These are phyloP conservation scores for Drosophila hydei DNA, from an alignment of 1,140 invertebrate genomes.

Conservation along the genomic window DNA sequence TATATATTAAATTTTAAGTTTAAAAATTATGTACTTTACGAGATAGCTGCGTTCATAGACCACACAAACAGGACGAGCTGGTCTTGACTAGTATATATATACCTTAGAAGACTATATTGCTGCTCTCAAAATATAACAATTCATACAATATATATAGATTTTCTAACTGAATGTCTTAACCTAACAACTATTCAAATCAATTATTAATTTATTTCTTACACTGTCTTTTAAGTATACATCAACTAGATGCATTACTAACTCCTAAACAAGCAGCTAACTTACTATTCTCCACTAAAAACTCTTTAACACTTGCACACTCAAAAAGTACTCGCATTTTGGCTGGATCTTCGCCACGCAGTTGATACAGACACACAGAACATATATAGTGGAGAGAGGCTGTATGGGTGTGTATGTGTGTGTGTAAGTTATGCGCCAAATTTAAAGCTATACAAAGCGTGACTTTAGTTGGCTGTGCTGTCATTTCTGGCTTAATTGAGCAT, in stretches of 20 bases:
- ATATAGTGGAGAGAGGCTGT: background rate
- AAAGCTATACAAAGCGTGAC: slow-evolving; percentile 73
- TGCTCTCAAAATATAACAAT: too few relatives aligned
- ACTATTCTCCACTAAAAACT: slow-evolving; percentile 25
- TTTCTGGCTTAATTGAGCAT: slow-evolving; percentile 77
- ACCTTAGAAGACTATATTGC: too few relatives aligned
- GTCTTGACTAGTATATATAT: too few relatives aligned
- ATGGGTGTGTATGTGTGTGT: slow-evolving; percentile 2
- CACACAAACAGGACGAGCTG: too few relatives aligned
- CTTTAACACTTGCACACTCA: slow-evolving; percentile 10
- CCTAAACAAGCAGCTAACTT: background rate
- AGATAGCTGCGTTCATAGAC: too few relatives aligned
- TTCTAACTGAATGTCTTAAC: too few relatives aligned
- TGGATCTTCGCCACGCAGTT: slow-evolving; percentile 29
- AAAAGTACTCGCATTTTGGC: slow-evolving; percentile 1
- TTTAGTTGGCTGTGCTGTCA: slow-evolving; percentile 74
- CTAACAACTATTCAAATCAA: too few relatives aligned
- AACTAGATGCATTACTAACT: background rate
- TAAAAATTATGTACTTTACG: too few relatives aligned
- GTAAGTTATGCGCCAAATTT: slow-evolving; percentile 46
- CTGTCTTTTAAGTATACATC: background rate
- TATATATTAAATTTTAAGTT: too few relatives aligned
- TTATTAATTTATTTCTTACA: too few relatives aligned
- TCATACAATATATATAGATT: too few relatives aligned
- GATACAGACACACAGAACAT: slow-evolving; percentile 1